Evolutionary conservation across 2,113 vertebrate species (phyloP), one percentile per base, ranked within the genome.

Genomic region (Xenopus borealis): DNA sequence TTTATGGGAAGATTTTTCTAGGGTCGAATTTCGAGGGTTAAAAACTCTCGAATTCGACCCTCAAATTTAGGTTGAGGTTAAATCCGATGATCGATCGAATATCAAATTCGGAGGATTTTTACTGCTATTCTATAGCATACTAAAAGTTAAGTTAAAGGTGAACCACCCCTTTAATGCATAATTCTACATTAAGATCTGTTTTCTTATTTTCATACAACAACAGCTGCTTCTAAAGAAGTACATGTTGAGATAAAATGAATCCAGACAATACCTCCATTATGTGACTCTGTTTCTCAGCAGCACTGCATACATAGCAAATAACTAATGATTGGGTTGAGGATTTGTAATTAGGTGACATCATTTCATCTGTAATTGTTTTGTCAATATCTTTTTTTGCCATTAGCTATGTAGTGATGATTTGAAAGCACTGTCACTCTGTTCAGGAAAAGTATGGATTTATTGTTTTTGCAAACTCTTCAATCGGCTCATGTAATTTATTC

Each of bases 361-460:
- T 76, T 69, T 63, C 66, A 69, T 69, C 47, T 19, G 66, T 76
- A 69, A 76, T 76, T 76, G 66, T 76, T 76, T 76, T 69, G 73
- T 63, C 73, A 76, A 76, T 76, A 76, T 63, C 58, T 63, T 76
- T 72, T 69, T 76, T 76, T 69, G 47, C 73, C 66, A 76, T 76
- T 69, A 76, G 67, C 73, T 63, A 50, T 76, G 66, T 69, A 76
- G 73, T 69, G 73, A 76, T 76, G 73, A 69, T 76, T 69, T 76
- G 46, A 76, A 76, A 55, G 73, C 65, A 62, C n/a, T 69, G 73
- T 76, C 59, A 76, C 59, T 46, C 66, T 62, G 66, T 69, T 76
- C 58, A 76, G 66, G 73, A 76, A 69, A 63, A 69, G 17, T 76
- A 76, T 76, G 50, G 73, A 76, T 76, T 76, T 76, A 63, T 69